Evolutionary conservation across 1,140 invertebrate species (phyloP).

Genomic region (Rhynchophorus ferrugineus): DNA sequence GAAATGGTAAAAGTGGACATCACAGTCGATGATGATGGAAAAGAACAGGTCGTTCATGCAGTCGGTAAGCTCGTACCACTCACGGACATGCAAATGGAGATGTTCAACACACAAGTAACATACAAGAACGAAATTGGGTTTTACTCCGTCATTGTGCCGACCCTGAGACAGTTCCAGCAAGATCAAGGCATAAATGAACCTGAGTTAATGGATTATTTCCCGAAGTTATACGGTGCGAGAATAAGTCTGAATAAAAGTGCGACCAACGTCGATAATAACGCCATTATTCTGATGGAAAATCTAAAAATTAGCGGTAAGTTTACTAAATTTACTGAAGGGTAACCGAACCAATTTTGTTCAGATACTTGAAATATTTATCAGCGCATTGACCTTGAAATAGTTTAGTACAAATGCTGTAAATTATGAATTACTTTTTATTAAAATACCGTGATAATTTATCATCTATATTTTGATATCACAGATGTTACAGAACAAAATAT

Average conservation of each 20-base stretch:
- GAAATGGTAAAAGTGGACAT: conserved; percentile 44
- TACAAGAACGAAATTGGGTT: conserved; percentile 40
- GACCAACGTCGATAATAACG: conserved; percentile 30
- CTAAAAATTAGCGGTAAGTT: conserved; percentile 33
- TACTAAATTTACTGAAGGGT: too few relatives aligned
- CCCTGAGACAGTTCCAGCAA: conserved; percentile 28
- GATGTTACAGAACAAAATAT: too few relatives aligned
- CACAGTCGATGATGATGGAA: conserved; percentile 15
- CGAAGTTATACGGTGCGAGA: conserved; percentile 30
- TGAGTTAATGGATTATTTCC: conserved; percentile 16
- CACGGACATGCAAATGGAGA: conserved; percentile 33
- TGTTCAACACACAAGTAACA: conserved; percentile 41
- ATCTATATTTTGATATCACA: too few relatives aligned
- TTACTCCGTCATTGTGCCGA: conserved; percentile 28
- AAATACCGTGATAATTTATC: too few relatives aligned
- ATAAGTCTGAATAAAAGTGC: conserved; percentile 25
- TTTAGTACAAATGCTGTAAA: too few relatives aligned
- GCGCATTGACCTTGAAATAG: too few relatives aligned
- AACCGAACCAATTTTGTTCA: too few relatives aligned
- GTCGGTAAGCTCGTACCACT: conserved; percentile 44
- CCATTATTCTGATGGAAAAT: conserved; percentile 41
- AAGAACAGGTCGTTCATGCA: conserved; percentile 32
- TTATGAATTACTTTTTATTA: too few relatives aligned
- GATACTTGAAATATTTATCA: too few relatives aligned
- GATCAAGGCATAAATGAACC: conserved; percentile 19